A percentile compares a stretch with the other conserved stretches of the same genome.
Evolutionary conservation across 2,113 vertebrate species (phyloP).

Genomic region (Campylorhamphus procurvoides): DNA sequence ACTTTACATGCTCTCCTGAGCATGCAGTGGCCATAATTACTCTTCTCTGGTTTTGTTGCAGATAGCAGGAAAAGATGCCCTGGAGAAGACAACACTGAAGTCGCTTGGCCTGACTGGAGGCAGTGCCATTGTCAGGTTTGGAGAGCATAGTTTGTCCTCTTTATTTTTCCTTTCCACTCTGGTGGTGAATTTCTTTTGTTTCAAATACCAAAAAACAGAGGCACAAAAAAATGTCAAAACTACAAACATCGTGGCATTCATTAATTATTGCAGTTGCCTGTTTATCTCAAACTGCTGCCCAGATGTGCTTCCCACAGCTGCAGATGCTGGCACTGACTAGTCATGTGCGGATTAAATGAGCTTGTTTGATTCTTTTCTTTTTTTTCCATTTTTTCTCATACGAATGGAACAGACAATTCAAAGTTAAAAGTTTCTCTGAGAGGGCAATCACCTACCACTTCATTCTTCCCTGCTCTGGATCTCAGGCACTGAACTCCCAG

Average conservation of each 20-base stretch:
- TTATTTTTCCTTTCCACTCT: neutral
- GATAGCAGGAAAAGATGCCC: conserved; percentile 83
- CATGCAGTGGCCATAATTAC: neutral
- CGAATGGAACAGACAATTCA: neutral
- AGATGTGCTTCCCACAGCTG: conserved; percentile 50
- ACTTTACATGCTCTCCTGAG: neutral
- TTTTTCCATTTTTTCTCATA: neutral
- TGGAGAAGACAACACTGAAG: conserved; percentile 86
- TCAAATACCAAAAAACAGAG: neutral
- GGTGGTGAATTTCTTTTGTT: conserved; percentile 33
- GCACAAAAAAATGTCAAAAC: neutral
- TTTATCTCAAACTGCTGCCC: conserved; percentile 62
- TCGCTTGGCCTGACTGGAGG: conserved; percentile 91
- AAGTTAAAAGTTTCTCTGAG: neutral
- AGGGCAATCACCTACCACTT: neutral
- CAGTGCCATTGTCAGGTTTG: conserved; percentile 90
- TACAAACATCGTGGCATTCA: neutral
- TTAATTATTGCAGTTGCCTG: conserved; percentile 42
- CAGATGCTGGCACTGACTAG: conserved; percentile 38
- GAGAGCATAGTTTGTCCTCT: neutral
- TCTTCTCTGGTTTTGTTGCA: conserved; percentile 39
- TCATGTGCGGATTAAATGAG: conserved; percentile 27
- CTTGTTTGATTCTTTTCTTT: neutral
- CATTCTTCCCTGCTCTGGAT: neutral
- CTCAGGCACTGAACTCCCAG: neutral